Evolutionary conservation across 1,140 invertebrate species (phyloP), one percentile per base, ranked within the genome.

Genomic region (Drosophila gunungcola): DNA sequence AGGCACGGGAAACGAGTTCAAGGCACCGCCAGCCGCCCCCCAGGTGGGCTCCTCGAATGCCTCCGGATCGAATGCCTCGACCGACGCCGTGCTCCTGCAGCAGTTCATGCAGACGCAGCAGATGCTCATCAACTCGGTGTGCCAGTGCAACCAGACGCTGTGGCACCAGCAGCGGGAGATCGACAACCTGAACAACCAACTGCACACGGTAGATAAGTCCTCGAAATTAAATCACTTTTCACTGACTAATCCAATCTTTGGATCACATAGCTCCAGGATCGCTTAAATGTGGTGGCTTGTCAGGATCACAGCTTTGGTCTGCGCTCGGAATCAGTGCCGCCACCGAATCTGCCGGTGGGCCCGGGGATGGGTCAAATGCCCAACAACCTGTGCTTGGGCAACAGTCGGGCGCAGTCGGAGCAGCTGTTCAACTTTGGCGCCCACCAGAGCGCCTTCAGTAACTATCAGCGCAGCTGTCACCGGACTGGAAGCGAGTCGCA

Each of bases 131-230:
- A 93, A 94, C 52, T 94, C 94, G 1, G 92, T 95, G 36, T 94
- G 94, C 73, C 94, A 95, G 60, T 95, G 94, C 73, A 95, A 94
- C 86, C 94, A 95, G 78, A 88, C 95, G 4, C 79, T 95, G 27
- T 95, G 94, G 93, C 84, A 94, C 49, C 95, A 95, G 54, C 94
- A 95, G 73, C 86, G 94, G 2, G 94, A 95, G 89, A 92, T 95
- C 32, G 93, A 94, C 51, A 79, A 60, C 53, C 76, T 92, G 5
- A 92, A 91, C 53, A 85, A 56, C 49, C 90, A 90, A 16, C 58
- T 92, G 36, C 79, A 92, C 52, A 52, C 82, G 63, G 91, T 91
- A 68, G 74, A 75, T 42, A 3, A 27, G 11, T 27, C 4, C 5
- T 1, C 39, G 4, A 6, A 10, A 45, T 55, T 13, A 0, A 9